Evolutionary conservation across 2,888 invertebrate species (phyloP), one percentile per base, ranked within the genome.

Genomic region (Cordilura impudica): DNA sequence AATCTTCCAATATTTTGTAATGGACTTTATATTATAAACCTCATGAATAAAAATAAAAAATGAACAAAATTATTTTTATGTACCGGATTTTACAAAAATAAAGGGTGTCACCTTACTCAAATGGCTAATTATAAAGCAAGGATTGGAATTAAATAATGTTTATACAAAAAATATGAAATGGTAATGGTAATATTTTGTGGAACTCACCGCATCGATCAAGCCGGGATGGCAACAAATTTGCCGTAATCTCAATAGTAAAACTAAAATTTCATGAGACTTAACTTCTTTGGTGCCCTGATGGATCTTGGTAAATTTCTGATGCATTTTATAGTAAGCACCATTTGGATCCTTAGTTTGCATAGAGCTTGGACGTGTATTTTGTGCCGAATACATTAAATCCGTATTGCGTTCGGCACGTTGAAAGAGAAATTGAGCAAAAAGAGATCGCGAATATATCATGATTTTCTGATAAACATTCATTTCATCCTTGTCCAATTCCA

Each of bases 151-250:
- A n/a, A n/a, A n/a, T n/a, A n/a, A n/a, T n/a, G n/a, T n/a, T n/a
- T n/a, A n/a, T n/a, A n/a, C n/a, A n/a, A n/a, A n/a, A n/a, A n/a
- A n/a, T n/a, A n/a, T n/a, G n/a, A n/a, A n/a, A n/a, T n/a, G n/a
- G n/a, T n/a, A n/a, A n/a, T n/a, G n/a, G n/a, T n/a, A n/a, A n/a
- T n/a, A n/a, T n/a, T n/a, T n/a, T n/a, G n/a, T n/a, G n/a, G n/a
- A 26, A 88, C 90, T 88, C 88, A 93, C 93, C 73, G 92, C 87
- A 84, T 93, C 92, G 83, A 97, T 95, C 14, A 98, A 91, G 0
- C 94, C 94, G 26, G 97, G 95, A 91, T 98, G 98, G 86, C 96
- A 95, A 87, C 96, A 96, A 75, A 96, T 93, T 88, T 99, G 98
- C 0, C 98, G 92, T 74, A 98, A 90, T 10, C 98, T 92, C 69